A percentile compares a stretch with the other conserved stretches of the same genome.
phyloP scores from a whole-genome alignment of 2,797 vertebrate genomes.

The Nannoperca obscura region DNA sequence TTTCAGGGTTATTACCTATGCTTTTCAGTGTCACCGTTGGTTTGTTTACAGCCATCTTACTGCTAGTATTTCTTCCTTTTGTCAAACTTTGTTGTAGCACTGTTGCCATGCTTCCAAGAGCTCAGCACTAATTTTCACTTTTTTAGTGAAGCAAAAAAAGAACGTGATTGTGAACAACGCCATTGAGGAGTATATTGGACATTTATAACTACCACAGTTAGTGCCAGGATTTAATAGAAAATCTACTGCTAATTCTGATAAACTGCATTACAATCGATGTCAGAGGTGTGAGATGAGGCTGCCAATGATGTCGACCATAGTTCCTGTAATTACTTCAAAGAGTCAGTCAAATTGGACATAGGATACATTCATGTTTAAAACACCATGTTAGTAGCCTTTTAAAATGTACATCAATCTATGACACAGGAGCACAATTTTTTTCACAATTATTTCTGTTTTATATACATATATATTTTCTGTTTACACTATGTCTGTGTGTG shows the following conservation, averaged over 20 bases:
- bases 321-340: not conserved
- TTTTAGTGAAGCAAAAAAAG: not conserved
- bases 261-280: not conserved
- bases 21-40: too few species aligned
- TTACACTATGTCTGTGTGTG: not conserved
- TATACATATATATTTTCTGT: not conserved
- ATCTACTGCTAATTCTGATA: not conserved
- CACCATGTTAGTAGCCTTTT: too few species aligned
- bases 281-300: not conserved
- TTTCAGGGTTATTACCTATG: too few species aligned
- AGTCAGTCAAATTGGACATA: not conserved
- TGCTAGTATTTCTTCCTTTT: not conserved
- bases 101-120: too few species aligned
- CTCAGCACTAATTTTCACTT: too few species aligned
- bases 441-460: constrained; percentile 4
- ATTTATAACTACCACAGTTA: not conserved
- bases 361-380: not conserved
- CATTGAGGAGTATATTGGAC: not conserved
- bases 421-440: too few species aligned
- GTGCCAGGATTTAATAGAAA: not conserved
- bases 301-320: not conserved
- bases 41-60: too few species aligned
- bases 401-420: too few species aligned
- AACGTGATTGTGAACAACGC: not conserved
- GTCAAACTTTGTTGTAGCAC: not conserved